A percentile compares a stretch with the other conserved stretches of the same genome.
These are phyloP conservation scores for Micromussa lordhowensis DNA, from an alignment of 92 coral and sea anemone species.

Conservation along the genomic window DNA sequence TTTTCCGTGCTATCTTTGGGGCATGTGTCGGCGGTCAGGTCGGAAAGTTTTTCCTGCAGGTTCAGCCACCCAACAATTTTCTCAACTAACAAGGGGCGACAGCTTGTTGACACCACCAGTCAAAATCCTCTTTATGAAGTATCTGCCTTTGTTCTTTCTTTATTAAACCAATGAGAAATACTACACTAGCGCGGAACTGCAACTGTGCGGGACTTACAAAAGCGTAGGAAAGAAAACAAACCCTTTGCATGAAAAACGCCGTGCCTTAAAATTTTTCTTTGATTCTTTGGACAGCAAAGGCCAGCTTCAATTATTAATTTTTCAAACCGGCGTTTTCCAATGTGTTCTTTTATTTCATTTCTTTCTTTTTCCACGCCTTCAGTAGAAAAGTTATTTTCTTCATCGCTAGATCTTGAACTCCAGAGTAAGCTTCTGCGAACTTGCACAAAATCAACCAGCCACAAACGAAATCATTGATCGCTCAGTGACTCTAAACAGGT, in stretches of 20 bases:
- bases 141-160: conserved; percentile 1
- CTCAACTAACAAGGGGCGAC: conserved; percentile 6
- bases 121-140: neutral
- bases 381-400: neutral
- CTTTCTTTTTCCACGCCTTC: neutral
- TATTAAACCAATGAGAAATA: neutral
- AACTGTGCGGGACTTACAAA: neutral
- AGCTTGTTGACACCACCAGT: conserved; percentile 14
- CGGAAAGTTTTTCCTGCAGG: neutral
- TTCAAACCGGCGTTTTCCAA: neutral
- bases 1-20: neutral
- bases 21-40: neutral
- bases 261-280: too few relatives aligned
- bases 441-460: neutral
- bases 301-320: neutral
- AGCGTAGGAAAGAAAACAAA: neutral
- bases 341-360: neutral
- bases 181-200: neutral
- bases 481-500: conserved; percentile 15
- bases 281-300: neutral
- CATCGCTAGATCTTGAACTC: neutral
- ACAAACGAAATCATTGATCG: neutral
- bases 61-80: neutral
- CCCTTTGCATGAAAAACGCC: neutral
- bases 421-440: neutral